phyloP scores from a whole-genome alignment of 1,140 invertebrate genomes.

The Gryllus bimaculatus region DNA sequence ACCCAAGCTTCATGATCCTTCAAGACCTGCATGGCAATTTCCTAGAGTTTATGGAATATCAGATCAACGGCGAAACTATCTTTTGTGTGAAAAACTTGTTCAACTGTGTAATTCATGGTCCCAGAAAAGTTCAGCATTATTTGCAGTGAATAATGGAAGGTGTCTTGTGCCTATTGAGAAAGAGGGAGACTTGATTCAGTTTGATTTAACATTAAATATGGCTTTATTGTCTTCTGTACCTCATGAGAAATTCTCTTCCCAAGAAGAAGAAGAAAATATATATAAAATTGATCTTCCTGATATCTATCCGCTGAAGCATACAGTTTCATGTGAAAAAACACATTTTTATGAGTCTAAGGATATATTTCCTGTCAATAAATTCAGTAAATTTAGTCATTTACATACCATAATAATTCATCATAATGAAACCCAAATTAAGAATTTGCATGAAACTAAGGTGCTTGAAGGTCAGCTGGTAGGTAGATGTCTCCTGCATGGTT shows the following conservation, averaged over 20 bases:
- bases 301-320: conserved; percentile 58
- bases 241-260: conserved; percentile 43
- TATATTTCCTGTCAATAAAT: conserved; percentile 40
- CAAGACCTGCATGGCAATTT: conserved; percentile 59
- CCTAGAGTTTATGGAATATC: conserved; percentile 63
- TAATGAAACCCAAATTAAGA: conserved; percentile 49
- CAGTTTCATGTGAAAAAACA: conserved; percentile 50
- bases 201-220: conserved; percentile 50
- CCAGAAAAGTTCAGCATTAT: conserved; percentile 28
- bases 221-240: conserved; percentile 52
- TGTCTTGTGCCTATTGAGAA: conserved; percentile 42
- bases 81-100: conserved; percentile 57
- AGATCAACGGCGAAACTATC: conserved; percentile 56
- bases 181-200: conserved; percentile 50
- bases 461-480: conserved; percentile 52
- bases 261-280: conserved; percentile 31
- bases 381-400: conserved; percentile 35
- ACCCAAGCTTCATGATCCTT: conserved; percentile 56
- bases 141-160: conserved; percentile 41
- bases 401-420: conserved; percentile 67
- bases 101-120: conserved; percentile 56
- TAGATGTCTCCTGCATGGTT: conserved; percentile 59
- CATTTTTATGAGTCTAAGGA: conserved; percentile 53
- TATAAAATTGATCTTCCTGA: conserved; percentile 47
- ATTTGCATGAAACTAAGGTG: conserved; percentile 51